Evolutionary conservation across 1,140 invertebrate species (phyloP).

Genomic region (Belonocnema kinseyi): DNA sequence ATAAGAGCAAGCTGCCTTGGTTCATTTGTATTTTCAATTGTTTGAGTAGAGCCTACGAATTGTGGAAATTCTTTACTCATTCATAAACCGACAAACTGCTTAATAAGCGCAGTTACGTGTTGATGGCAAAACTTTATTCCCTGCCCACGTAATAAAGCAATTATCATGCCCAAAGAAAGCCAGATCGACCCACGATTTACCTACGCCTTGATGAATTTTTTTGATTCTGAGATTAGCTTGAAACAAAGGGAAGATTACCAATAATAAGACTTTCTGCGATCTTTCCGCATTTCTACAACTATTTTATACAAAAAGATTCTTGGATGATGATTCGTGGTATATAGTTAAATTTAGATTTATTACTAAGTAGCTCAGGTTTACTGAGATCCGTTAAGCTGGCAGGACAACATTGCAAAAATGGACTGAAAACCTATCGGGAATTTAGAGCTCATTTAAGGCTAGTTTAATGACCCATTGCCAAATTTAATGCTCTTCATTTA

Average conservation of each 20-base stretch:
- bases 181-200: background rate
- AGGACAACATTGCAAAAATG: too few relatives aligned
- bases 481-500: too few relatives aligned
- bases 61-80: background rate
- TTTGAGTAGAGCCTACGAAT: background rate
- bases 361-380: too few relatives aligned
- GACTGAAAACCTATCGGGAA: too few relatives aligned
- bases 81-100: background rate
- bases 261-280: background rate
- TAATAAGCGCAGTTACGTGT: background rate
- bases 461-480: too few relatives aligned
- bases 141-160: slow-evolving; percentile 10
- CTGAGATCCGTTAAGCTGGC: too few relatives aligned
- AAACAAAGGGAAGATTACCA: slow-evolving; percentile 10
- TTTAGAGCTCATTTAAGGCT: too few relatives aligned
- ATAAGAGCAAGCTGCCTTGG: background rate
- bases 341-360: background rate
- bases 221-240: background rate
- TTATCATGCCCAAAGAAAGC: background rate
- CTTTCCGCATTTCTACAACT: background rate
- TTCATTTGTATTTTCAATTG: too few relatives aligned
- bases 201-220: background rate
- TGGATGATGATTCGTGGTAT: background rate
- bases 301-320: background rate
- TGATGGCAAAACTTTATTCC: slow-evolving; percentile 13